These are phyloP conservation scores for Eleginops maclovinus DNA, from an alignment of 2,113 vertebrate species.

Conservation along the genomic window DNA sequence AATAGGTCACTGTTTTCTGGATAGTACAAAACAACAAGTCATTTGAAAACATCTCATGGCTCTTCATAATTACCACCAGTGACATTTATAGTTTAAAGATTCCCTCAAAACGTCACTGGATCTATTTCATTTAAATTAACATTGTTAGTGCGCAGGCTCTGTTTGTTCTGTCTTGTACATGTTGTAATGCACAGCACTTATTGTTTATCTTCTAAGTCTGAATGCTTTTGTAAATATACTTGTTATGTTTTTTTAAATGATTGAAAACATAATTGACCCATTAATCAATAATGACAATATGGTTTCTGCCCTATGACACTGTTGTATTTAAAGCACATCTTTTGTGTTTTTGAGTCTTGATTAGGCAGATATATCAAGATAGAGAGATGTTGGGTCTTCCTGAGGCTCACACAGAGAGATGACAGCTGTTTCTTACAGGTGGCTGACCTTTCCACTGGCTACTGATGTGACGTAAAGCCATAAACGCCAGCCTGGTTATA, in stretches of 20 bases:
- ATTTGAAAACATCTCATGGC: background rate
- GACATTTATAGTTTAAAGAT: too few species aligned
- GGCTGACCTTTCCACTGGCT: constrained; percentile 55
- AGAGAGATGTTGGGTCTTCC: constrained; percentile 5
- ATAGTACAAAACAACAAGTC: background rate
- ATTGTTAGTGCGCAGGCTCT: too few species aligned
- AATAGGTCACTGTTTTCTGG: background rate
- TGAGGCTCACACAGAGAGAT: constrained; percentile 19
- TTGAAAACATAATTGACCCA: background rate
- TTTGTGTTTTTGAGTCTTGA: background rate
- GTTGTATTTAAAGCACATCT: constrained; percentile 3
- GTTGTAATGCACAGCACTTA: too few species aligned
- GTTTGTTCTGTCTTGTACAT: too few species aligned
- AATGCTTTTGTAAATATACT: too few species aligned
- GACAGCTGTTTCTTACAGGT: constrained; percentile 60
- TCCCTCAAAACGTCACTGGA: too few species aligned
- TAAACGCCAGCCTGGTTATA: constrained; percentile 40
- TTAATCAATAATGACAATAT: background rate
- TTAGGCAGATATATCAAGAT: background rate
- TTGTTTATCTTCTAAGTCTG: too few species aligned
- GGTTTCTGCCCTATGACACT: background rate
- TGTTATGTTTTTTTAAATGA: background rate
- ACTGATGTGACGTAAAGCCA: constrained; percentile 27
- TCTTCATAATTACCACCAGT: too few species aligned
- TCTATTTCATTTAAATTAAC: too few species aligned